These are phyloP conservation scores for Telmatochromis sp. DNA, from an alignment of 2,113 vertebrate genomes.

Conservation along the genomic window DNA sequence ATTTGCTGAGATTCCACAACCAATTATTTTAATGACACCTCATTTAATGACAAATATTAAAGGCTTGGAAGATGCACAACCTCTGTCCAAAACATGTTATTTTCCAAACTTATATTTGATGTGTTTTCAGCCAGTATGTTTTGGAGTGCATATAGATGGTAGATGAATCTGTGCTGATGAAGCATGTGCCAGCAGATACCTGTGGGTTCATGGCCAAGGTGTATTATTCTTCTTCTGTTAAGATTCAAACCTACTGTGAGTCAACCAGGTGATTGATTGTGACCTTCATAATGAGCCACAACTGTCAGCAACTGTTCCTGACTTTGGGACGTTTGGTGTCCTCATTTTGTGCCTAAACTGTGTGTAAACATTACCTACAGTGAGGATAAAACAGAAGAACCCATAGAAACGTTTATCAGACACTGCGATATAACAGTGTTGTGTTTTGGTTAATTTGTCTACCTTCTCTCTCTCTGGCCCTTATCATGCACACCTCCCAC, in stretches of 20 bases:
- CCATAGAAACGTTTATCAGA: not conserved
- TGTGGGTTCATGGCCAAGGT: not conserved
- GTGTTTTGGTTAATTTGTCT: not conserved
- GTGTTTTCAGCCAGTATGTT: not conserved
- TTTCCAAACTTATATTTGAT: not conserved
- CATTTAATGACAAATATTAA: not conserved
- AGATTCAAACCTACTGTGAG: not conserved
- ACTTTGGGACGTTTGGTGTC: not conserved
- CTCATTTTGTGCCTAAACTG: not conserved
- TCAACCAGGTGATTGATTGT: not conserved
- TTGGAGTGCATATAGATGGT: not conserved
- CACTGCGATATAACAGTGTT: not conserved
- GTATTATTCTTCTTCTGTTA: not conserved
- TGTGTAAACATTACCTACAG: not conserved
- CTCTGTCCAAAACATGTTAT: not conserved
- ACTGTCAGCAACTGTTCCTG: not conserved
- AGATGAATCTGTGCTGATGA: not conserved
- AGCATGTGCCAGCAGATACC: not conserved
- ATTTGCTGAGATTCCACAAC: accelerated
- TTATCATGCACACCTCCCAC: not conserved
- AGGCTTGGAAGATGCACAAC: not conserved
- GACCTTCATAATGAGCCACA: not conserved
- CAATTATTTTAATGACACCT: not conserved
- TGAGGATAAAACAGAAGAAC: too few species aligned
- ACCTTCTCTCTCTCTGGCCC: not conserved